These are phyloP conservation scores for Drosophila anomelani DNA, from an alignment of 2,888 invertebrate genomes.

Conservation along the genomic window DNA sequence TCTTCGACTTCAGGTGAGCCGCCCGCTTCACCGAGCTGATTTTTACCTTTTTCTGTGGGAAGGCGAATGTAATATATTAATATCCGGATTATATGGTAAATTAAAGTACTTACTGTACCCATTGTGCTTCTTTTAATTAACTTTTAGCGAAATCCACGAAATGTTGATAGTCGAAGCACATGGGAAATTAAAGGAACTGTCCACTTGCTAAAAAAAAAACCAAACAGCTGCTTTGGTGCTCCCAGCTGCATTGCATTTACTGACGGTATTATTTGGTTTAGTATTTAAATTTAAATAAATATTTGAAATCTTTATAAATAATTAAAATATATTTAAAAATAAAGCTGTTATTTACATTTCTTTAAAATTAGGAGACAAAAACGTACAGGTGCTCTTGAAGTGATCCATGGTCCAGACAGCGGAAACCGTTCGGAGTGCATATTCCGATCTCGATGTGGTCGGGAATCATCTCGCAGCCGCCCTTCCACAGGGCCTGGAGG, in stretches of 20 bases:
- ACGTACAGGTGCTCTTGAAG: constrained; percentile 96
- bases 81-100: accelerated
- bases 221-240: constrained; percentile 26
- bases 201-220: constrained; percentile 35
- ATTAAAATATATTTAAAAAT: not conserved
- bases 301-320: not conserved
- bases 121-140: constrained; percentile 25
- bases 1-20: constrained; percentile 83
- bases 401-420: constrained; percentile 94
- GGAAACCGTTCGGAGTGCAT: constrained; percentile 95
- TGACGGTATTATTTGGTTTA: not conserved
- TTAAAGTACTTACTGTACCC: constrained; percentile 59
- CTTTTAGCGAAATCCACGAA: constrained; percentile 4
- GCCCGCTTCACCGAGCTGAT: constrained; percentile 84
- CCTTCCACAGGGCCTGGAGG: constrained; percentile 98
- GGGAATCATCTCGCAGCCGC: constrained; percentile 99
- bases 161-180: constrained; percentile 56
- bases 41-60: constrained; percentile 84
- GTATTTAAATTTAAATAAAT: not conserved
- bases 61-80: not conserved
- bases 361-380: not conserved
- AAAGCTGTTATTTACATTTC: too few species aligned
- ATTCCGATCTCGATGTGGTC: constrained; percentile 99
- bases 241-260: not conserved
- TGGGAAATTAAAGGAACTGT: constrained; percentile 40